Percentiles rank a stretch among this genome's conserved stretches.
These are phyloP conservation scores for Calliopum simillimum DNA, from an alignment of 2,888 invertebrate genomes.

Conservation along the genomic window DNA sequence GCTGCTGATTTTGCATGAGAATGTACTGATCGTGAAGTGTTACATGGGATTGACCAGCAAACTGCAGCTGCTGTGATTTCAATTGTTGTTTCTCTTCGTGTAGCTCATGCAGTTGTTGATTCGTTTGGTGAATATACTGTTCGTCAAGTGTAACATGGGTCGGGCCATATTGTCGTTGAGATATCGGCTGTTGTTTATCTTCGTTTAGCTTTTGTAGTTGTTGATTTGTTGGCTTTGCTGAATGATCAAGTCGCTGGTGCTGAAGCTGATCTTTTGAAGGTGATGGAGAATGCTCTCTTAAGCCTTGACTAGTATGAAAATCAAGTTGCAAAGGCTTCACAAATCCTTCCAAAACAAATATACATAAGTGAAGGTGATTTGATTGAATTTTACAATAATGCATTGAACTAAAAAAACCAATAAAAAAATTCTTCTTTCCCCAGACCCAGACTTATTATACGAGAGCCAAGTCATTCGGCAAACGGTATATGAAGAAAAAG, in stretches of 20 bases:
- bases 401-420: too few species aligned
- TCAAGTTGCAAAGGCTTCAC: conserved; percentile 50
- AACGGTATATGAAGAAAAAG: too few species aligned
- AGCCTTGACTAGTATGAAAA: conserved; percentile 47
- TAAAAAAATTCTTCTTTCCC: too few species aligned
- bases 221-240: neutral
- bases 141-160: neutral
- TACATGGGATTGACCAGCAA: too few species aligned
- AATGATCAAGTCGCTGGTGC: conserved; percentile 1
- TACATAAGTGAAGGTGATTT: too few species aligned
- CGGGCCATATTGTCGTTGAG: neutral
- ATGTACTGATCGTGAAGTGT: neutral
- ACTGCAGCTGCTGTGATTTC: too few species aligned
- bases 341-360: conserved; percentile 40
- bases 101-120: too few species aligned
- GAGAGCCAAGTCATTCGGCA: too few species aligned
- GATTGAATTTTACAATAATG: too few species aligned
- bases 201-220: neutral
- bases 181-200: neutral
- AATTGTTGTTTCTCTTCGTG: too few species aligned
- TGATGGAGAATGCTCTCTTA: conserved; percentile 39
- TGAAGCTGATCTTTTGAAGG: conserved; percentile 33
- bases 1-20: neutral
- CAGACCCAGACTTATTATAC: too few species aligned
- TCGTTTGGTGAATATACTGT: too few species aligned